Conservation (phyloP, 1,140 invertebrate species). For the Heterodera carotae region DNA sequence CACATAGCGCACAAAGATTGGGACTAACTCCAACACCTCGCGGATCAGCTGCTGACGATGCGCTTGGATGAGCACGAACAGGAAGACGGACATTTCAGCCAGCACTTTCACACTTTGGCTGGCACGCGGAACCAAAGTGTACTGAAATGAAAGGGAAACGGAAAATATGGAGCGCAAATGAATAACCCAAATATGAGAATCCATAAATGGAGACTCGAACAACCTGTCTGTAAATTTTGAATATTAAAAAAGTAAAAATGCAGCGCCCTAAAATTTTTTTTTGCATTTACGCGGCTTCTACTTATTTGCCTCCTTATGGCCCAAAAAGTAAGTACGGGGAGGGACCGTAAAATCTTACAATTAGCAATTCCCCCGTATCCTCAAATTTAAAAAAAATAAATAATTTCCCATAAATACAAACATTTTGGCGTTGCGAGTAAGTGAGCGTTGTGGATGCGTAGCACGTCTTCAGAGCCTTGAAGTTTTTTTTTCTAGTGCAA, state of each 20-base stretch:
- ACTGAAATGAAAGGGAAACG: conserved; percentile 35
- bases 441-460: conserved; percentile 22
- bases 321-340: too few species aligned
- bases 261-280: too few species aligned
- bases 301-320: too few species aligned
- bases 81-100: conserved; percentile 42
- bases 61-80: conserved; percentile 37
- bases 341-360: too few species aligned
- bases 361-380: too few species aligned
- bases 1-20: conserved; percentile 46
- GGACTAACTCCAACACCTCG: conserved; percentile 37
- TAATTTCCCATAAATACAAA: conserved; percentile 1
- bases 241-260: too few species aligned
- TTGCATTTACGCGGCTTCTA: too few species aligned
- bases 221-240: too few species aligned
- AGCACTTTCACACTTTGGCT: conserved; percentile 46
- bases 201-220: too few species aligned
- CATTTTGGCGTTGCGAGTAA: conserved; percentile 3
- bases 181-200: too few species aligned
- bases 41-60: conserved; percentile 39
- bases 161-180: too few species aligned
- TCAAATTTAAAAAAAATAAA: neutral
- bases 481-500: neutral
- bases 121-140: conserved; percentile 45
- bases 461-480: conserved; percentile 23